A percentile compares a stretch with the other conserved stretches of the same genome.
Evolutionary conservation across 2,888 invertebrate species (phyloP).

Genomic region (Cerceris rybyensis): DNA sequence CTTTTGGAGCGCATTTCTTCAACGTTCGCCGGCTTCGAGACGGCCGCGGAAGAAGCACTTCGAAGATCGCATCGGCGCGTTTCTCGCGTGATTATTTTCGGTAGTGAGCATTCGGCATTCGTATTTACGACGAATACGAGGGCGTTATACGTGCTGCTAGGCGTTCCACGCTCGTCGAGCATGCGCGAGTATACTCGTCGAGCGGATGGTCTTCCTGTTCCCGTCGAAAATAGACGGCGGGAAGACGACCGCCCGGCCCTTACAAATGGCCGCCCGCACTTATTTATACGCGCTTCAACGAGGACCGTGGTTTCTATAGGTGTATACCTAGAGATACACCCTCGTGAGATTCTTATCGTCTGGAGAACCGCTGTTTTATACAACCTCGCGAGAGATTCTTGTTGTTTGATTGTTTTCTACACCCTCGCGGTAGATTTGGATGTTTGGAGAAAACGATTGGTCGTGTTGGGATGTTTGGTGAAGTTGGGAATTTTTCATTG

Average conservation of each 20-base stretch:
- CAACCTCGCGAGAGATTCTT: not conserved
- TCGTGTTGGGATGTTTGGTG: not conserved
- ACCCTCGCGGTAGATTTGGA: not conserved
- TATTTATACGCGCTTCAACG: conserved; percentile 54
- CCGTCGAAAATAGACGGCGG: conserved; percentile 64
- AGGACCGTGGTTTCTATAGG: conserved; percentile 21
- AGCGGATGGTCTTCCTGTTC: conserved; percentile 63
- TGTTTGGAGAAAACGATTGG: not conserved
- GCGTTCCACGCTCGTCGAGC: conserved; percentile 40
- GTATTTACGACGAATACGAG: conserved; percentile 64
- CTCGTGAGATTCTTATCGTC: not conserved
- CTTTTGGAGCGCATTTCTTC: conserved; percentile 46
- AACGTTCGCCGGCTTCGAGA: conserved; percentile 30
- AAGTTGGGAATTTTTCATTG: too few relatives aligned
- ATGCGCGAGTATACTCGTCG: conserved; percentile 42
- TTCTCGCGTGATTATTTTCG: conserved; percentile 69
- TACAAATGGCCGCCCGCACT: conserved; percentile 24
- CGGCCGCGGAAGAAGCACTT: conserved; percentile 38
- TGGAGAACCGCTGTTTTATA: conserved; percentile 12
- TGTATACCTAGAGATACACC: not conserved
- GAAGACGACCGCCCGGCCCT: conserved; percentile 45
- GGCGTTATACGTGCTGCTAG: conserved; percentile 27
- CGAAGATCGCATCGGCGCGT: conserved; percentile 44
- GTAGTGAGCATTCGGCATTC: conserved; percentile 64
- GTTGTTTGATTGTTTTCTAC: conserved; percentile 8